A percentile compares a stretch with the other conserved stretches of the same genome.
phyloP scores from a whole-genome alignment of 2,888 invertebrate genomes.

The Drosophila villosipedis region DNA sequence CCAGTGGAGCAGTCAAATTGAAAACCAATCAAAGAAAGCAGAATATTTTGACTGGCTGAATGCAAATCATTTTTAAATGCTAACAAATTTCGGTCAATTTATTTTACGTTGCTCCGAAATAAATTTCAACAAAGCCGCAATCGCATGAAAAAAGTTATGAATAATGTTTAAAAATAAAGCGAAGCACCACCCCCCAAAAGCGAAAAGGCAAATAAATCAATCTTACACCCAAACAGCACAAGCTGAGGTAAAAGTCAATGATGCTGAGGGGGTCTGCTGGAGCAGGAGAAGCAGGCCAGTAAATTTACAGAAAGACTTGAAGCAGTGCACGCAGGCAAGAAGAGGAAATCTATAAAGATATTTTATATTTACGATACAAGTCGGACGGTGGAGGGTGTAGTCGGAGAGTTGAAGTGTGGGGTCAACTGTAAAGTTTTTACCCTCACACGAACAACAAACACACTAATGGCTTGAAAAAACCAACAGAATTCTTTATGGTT shows the following conservation, averaged over 20 bases:
- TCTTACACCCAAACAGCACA: constrained; percentile 58
- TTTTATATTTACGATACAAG: constrained; percentile 48
- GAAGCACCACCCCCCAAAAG: constrained; percentile 22
- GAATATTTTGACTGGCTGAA: constrained; percentile 27
- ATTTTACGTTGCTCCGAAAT: constrained; percentile 61
- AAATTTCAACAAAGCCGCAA: constrained; percentile 68
- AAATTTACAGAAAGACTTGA: constrained; percentile 19
- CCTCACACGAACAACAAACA: constrained; percentile 3
- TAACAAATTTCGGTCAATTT: constrained; percentile 78
- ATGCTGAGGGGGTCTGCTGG: constrained; percentile 1
- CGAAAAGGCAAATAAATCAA: constrained; percentile 74
- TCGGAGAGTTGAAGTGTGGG: neutral
- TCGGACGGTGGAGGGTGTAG: constrained; percentile 11
- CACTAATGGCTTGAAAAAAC: constrained; percentile 21
- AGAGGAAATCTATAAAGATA: constrained; percentile 71
- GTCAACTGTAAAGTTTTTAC: constrained; percentile 40
- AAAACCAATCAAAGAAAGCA: constrained; percentile 37
- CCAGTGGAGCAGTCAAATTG: constrained; percentile 18
- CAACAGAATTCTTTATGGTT: constrained; percentile 34
- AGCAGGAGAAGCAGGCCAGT: neutral
- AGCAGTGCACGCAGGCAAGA: constrained; percentile 9
- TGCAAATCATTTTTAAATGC: constrained; percentile 81
- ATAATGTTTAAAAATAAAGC: constrained; percentile 68
- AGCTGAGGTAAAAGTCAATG: constrained; percentile 34
- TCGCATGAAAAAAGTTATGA: constrained; percentile 71